phyloP scores from a whole-genome alignment of 1,140 invertebrate species.

The Eumeta japonica region DNA sequence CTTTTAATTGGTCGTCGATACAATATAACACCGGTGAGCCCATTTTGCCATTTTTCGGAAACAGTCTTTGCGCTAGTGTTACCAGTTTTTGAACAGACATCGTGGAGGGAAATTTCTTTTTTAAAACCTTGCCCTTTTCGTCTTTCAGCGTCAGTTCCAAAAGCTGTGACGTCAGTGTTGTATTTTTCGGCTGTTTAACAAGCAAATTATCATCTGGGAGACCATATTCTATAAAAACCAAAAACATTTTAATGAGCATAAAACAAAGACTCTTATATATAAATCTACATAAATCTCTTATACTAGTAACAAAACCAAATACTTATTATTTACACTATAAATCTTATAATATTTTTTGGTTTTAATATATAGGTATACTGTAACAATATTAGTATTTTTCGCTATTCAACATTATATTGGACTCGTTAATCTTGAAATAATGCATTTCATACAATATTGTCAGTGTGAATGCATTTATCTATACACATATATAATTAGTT shows the following conservation, averaged over 20 bases:
- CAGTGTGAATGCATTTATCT: no score
- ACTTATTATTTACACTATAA: no score
- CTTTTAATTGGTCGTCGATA: constrained; percentile 57
- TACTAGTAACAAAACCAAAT: neutral
- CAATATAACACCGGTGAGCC: constrained; percentile 51
- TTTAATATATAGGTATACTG: no score
- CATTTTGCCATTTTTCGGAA: constrained; percentile 43
- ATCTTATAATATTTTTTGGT: no score
- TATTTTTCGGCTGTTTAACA: constrained; percentile 57
- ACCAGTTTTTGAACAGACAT: constrained; percentile 83
- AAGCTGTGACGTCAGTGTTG: constrained; percentile 68
- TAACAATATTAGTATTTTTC: no score
- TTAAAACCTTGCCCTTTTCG: constrained; percentile 59
- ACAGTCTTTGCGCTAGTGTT: constrained; percentile 69
- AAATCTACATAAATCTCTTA: constrained; percentile 4
- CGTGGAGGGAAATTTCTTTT: constrained; percentile 71
- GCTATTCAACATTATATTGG: no score
- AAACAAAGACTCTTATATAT: constrained; percentile 3
- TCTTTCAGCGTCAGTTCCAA: constrained; percentile 65
- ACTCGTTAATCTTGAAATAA: no score
- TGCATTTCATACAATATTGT: no score
- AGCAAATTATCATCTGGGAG: constrained; percentile 72
- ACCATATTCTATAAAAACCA: constrained; percentile 71
- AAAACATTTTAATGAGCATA: constrained; percentile 15
- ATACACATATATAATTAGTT: no score